A percentile compares a stretch with the other conserved stretches of the same genome.
Conservation (phyloP, 2,888 invertebrate genomes). For the Julus scanicus region DNA sequence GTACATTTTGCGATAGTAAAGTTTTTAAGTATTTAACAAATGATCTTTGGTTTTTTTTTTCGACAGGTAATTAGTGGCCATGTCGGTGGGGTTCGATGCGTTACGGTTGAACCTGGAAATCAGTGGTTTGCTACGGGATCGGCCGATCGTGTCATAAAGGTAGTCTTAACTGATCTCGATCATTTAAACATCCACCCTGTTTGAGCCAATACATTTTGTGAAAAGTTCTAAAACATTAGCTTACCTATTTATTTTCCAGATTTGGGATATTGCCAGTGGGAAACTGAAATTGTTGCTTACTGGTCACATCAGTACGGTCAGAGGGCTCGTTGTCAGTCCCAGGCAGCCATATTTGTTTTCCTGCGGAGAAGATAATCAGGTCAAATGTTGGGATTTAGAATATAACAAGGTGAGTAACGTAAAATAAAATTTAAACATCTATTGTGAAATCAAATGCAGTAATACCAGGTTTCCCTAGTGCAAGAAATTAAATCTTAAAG, state of each 20-base stretch:
- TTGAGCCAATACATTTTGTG: too few species aligned
- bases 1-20: too few species aligned
- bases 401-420: constrained; percentile 84
- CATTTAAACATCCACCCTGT: not conserved
- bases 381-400: constrained; percentile 99
- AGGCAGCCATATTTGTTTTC: constrained; percentile 98
- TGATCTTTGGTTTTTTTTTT: not conserved
- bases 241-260: constrained; percentile 67
- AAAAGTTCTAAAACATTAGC: not conserved
- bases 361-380: constrained; percentile 98
- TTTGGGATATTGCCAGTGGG: constrained; percentile 98
- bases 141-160: constrained; percentile 96
- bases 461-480: too few species aligned
- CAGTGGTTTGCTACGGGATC: constrained; percentile 95
- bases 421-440: too few species aligned
- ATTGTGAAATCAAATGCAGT: too few species aligned
- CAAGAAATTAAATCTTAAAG: too few species aligned
- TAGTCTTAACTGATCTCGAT: constrained; percentile 61
- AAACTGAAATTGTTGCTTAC: constrained; percentile 96
- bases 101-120: constrained; percentile 97
- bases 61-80: constrained; percentile 84
- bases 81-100: constrained; percentile 96
- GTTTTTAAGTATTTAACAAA: too few species aligned
- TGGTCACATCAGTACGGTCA: constrained; percentile 97
- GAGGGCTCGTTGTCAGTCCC: constrained; percentile 92